Conservation (phyloP, 1,140 invertebrate genomes). For the Drosophila saltans region DNA sequence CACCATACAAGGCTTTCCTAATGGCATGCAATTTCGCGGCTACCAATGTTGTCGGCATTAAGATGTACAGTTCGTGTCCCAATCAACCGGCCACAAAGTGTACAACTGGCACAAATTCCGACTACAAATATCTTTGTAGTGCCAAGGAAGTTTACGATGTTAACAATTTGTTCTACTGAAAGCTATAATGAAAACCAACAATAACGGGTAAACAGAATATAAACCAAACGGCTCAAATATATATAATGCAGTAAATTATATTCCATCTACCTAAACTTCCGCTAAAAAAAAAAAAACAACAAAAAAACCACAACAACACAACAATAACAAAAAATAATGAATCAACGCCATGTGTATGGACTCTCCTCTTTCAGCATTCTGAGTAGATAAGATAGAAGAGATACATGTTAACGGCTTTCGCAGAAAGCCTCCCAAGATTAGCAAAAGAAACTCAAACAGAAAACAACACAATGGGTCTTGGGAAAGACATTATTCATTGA, state of each 20-base stretch:
- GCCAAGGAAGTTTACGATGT: conserved; percentile 66
- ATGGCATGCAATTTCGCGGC: conserved; percentile 73
- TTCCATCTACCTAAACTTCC: not conserved
- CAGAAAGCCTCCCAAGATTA: too few relatives aligned
- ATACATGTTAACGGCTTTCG: not conserved
- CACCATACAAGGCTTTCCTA: conserved; percentile 55
- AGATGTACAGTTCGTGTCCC: conserved; percentile 61
- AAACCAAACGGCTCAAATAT: too few relatives aligned
- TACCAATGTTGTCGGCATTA: conserved; percentile 63
- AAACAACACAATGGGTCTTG: too few relatives aligned
- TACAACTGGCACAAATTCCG: conserved; percentile 62
- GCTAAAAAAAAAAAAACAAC: not conserved
- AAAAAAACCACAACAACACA: not conserved
- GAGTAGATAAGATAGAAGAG: not conserved
- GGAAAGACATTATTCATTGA: too few relatives aligned
- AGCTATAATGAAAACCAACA: too few relatives aligned
- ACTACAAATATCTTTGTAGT: conserved; percentile 63
- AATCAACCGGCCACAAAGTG: conserved; percentile 53
- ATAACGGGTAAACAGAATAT: too few relatives aligned
- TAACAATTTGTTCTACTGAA: conserved; percentile 57
- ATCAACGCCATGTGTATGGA: conserved; percentile 7
- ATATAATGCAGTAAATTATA: conserved; percentile 7
- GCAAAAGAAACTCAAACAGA: too few relatives aligned
- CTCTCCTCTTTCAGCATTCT: not conserved
- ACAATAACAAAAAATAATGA: not conserved